Percentiles rank a stretch among this genome's conserved stretches.
phyloP scores from a whole-genome alignment of 2,888 invertebrate species.

The Chalcosyrphus nemorum region DNA sequence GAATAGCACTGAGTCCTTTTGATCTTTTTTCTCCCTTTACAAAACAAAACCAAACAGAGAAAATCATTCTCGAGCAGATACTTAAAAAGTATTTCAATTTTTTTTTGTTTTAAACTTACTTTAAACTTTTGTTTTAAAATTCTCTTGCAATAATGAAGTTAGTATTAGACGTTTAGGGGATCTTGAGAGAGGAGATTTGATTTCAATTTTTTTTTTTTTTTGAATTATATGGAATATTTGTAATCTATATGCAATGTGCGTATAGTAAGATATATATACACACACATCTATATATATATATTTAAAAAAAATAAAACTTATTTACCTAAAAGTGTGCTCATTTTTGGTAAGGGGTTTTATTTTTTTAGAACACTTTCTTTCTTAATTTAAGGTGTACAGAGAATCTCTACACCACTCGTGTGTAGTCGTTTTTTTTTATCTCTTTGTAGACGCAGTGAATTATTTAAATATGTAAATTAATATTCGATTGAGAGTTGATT shows the following conservation, averaged over 20 bases:
- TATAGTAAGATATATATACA: slow-evolving; percentile 29
- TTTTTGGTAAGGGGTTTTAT: slow-evolving; percentile 34
- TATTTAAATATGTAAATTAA: slow-evolving; percentile 33
- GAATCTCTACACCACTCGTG: background rate
- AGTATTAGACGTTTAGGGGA: slow-evolving; percentile 48
- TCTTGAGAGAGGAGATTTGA: slow-evolving; percentile 13
- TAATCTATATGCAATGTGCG: slow-evolving; percentile 52
- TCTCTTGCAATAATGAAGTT: slow-evolving; percentile 62
- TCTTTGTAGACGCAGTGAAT: slow-evolving; percentile 29
- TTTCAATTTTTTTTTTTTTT: slow-evolving; percentile 40
- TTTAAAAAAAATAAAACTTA: slow-evolving; percentile 24
- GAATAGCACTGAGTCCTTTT: slow-evolving; percentile 44
- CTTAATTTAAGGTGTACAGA: background rate
- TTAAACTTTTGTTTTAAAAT: slow-evolving; percentile 54
- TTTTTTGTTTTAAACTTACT: slow-evolving; percentile 30
- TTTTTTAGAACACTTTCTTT: background rate
- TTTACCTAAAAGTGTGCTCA: slow-evolving; percentile 28
- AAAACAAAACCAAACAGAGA: background rate
- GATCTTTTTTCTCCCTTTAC: background rate
- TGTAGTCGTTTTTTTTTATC: slow-evolving; percentile 1
- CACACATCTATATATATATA: too few relatives aligned
- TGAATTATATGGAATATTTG: slow-evolving; percentile 55
- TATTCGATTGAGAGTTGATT: slow-evolving; percentile 52
- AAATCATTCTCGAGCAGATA: slow-evolving; percentile 39
- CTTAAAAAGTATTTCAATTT: slow-evolving; percentile 45